phyloP scores from a whole-genome alignment of 2,113 vertebrate genomes.

The Proterorhinus semilunaris region DNA sequence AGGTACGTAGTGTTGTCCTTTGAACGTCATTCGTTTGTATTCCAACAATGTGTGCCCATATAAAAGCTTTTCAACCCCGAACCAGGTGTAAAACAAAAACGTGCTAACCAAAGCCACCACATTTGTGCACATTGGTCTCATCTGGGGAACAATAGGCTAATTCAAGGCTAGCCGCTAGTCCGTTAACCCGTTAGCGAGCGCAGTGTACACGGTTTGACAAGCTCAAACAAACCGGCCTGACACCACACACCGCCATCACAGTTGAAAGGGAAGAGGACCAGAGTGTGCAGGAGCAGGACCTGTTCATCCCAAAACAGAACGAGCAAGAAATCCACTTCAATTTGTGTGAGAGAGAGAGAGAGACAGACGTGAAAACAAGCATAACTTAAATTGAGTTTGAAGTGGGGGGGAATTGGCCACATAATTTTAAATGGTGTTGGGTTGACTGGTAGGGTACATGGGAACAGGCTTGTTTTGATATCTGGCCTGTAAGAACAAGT shows the following conservation, averaged over 20 bases:
- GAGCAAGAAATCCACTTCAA: slow-evolving; percentile 41
- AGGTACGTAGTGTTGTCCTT: slow-evolving; percentile 22
- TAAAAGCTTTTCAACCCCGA: not conserved
- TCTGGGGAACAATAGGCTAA: slow-evolving; percentile 67
- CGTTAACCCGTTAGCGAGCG: slow-evolving; percentile 24
- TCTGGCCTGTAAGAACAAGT: slow-evolving; percentile 10
- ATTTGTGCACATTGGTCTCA: slow-evolving; percentile 27
- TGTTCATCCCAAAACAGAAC: slow-evolving; percentile 16
- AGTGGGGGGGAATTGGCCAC: slow-evolving; percentile 45
- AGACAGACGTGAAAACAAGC: slow-evolving; percentile 57
- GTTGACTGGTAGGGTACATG: slow-evolving; percentile 19
- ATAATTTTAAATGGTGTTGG: slow-evolving; percentile 43
- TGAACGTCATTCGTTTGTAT: slow-evolving; percentile 2
- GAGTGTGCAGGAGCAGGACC: slow-evolving; percentile 7
- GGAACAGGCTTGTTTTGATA: slow-evolving; percentile 24
- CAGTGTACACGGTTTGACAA: slow-evolving; percentile 61
- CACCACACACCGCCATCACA: slow-evolving; percentile 50
- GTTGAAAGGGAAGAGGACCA: slow-evolving; percentile 54
- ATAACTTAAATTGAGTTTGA: slow-evolving; percentile 61
- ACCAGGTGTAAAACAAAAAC: slow-evolving; percentile 5
- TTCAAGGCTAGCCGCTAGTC: slow-evolving; percentile 62
- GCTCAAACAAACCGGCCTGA: slow-evolving; percentile 76
- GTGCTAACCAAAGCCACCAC: slow-evolving; percentile 16
- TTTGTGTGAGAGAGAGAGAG: slow-evolving; percentile 38
- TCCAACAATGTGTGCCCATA: slow-evolving; percentile 19